Percentiles rank a stretch among this genome's conserved stretches.
Evolutionary conservation across 2,888 invertebrate species (phyloP).

Genomic region (Megalurothrips usitatus): DNA sequence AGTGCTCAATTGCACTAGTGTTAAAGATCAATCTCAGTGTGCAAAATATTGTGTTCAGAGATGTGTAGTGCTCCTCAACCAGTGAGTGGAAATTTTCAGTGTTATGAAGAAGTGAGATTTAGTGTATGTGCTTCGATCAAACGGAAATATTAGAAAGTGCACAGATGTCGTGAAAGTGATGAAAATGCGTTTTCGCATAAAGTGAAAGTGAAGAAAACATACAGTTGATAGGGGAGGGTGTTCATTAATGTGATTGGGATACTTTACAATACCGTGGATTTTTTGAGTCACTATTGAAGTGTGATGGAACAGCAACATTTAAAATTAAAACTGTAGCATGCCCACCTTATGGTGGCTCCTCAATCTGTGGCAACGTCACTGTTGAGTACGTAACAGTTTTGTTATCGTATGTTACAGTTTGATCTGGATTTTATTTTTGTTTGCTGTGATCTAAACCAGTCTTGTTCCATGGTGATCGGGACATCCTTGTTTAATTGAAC

Average conservation of each 20-base stretch:
- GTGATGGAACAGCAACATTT: constrained; percentile 1
- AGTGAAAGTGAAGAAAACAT: neutral
- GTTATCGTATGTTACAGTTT: neutral
- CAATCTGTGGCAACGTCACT: neutral
- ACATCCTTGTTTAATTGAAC: neutral
- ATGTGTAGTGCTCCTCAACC: constrained; percentile 15
- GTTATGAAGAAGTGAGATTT: neutral
- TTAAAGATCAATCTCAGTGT: neutral
- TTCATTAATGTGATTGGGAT: neutral
- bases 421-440: neutral
- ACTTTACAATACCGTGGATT: no score
- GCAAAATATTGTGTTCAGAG: neutral
- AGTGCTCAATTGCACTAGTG: neutral
- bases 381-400: constrained; percentile 11
- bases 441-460: neutral
- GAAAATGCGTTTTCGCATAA: neutral
- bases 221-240: neutral
- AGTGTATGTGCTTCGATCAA: neutral
- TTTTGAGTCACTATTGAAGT: neutral
- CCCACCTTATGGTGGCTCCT: neutral
- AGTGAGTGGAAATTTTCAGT: constrained; percentile 9
- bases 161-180: no score
- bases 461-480: constrained; percentile 14
- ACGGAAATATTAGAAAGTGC: neutral
- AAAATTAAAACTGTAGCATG: constrained; percentile 5